These are phyloP conservation scores for Pangasius krempfi DNA, from an alignment of 2,797 vertebrate genomes.

Conservation along the genomic window DNA sequence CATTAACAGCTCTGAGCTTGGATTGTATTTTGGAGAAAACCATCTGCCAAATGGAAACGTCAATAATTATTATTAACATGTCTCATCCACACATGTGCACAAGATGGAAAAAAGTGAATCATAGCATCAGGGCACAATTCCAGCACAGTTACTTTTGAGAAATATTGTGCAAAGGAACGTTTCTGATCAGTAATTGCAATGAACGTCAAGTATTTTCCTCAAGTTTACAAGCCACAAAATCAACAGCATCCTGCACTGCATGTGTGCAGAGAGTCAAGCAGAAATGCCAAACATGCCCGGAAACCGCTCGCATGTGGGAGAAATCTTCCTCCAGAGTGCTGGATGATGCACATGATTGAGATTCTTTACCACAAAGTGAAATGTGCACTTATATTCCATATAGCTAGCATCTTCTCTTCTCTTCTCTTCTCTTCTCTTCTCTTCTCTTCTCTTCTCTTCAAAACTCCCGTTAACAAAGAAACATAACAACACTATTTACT, in stretches of 20 bases:
- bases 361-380: slow-evolving; percentile 34
- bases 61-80: neutral
- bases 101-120: slow-evolving; percentile 17
- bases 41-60: neutral
- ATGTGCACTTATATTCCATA: slow-evolving; percentile 17
- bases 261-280: slow-evolving; percentile 36
- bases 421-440: slow-evolving; percentile 2
- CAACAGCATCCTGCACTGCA: slow-evolving; percentile 45
- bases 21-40: neutral
- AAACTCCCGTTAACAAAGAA: slow-evolving; percentile 40
- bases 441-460: neutral
- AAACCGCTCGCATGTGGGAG: slow-evolving; percentile 48
- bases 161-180: slow-evolving; percentile 32
- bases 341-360: slow-evolving; percentile 33
- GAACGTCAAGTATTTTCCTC: slow-evolving; percentile 38
- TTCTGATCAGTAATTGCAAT: slow-evolving; percentile 38
- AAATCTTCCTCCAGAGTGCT: slow-evolving; percentile 26
- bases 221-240: slow-evolving; percentile 46
- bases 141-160: slow-evolving; percentile 1
- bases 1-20: neutral
- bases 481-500: slow-evolving; percentile 58
- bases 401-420: neutral
- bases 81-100: neutral
- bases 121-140: neutral
- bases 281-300: slow-evolving; percentile 40